phyloP scores from a whole-genome alignment of 1,140 invertebrate species.

The Drosophila navojoa region DNA sequence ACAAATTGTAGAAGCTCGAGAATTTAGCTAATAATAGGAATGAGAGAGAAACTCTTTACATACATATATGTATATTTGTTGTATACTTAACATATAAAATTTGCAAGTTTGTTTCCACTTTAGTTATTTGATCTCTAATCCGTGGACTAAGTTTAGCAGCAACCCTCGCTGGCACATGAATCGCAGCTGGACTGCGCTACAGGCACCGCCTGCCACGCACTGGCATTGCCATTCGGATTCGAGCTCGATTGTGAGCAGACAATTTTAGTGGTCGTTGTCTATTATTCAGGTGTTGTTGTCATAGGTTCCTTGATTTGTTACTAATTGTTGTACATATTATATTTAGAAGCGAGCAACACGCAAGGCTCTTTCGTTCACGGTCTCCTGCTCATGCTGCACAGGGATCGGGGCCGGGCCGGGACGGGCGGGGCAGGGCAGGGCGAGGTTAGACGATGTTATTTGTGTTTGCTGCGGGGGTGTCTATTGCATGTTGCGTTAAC shows the following conservation, averaged over 20 bases:
- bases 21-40: no score
- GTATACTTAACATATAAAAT: no score
- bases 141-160: not conserved
- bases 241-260: constrained; percentile 16
- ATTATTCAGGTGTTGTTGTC: constrained; percentile 76
- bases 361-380: constrained; percentile 30
- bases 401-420: no score
- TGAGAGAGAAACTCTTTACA: no score
- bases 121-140: not conserved
- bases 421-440: not conserved
- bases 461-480: constrained; percentile 10
- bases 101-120: no score
- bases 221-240: constrained; percentile 5
- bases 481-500: constrained; percentile 42
- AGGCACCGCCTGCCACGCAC: constrained; percentile 71
- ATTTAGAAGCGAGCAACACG: constrained; percentile 70
- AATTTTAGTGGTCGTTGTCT: constrained; percentile 50
- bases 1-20: no score
- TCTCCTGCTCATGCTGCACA: no score
- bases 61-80: no score
- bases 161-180: constrained; percentile 20
- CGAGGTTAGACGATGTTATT: no score
- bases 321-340: constrained; percentile 73
- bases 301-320: constrained; percentile 68
- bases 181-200: constrained; percentile 29